Conservation (phyloP, 2,113 vertebrate genomes). For the Ailuropoda melanoleuca region DNA sequence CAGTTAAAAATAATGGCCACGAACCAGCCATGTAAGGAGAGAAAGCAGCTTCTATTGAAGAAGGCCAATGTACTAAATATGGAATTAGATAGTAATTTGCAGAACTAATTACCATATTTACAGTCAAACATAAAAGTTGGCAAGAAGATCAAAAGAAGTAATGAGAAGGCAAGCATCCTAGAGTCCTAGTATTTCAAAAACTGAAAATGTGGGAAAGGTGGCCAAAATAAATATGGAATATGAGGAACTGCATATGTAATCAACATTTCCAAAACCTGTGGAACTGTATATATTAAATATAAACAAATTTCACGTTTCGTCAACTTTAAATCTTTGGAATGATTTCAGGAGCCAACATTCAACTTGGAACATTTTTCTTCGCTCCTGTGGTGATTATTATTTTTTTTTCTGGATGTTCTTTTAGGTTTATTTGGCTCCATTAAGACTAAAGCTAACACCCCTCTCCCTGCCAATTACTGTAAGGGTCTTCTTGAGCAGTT, state of each 20-base stretch:
- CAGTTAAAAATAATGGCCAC: neutral
- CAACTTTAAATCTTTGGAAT: neutral
- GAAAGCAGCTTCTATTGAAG: neutral
- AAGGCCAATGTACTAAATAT: neutral
- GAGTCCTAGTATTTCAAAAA: neutral
- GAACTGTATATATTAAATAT: neutral
- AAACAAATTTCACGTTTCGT: neutral
- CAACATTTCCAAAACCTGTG: neutral
- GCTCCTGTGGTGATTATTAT: neutral
- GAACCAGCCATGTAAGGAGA: neutral
- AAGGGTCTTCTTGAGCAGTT: neutral
- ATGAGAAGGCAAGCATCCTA: neutral
- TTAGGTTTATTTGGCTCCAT: neutral
- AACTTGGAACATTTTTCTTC: conserved; percentile 1
- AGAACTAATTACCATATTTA: neutral
- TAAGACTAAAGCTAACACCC: neutral
- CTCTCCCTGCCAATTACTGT: neutral
- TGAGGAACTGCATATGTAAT: neutral
- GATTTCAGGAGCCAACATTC: neutral
- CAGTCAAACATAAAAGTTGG: neutral
- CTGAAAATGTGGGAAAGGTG: neutral
- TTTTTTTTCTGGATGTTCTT: neutral
- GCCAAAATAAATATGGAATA: neutral
- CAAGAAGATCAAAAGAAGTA: neutral
- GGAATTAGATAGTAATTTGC: neutral